phyloP scores from a whole-genome alignment of 2,888 invertebrate genomes.

The Aphodius sticticus region DNA sequence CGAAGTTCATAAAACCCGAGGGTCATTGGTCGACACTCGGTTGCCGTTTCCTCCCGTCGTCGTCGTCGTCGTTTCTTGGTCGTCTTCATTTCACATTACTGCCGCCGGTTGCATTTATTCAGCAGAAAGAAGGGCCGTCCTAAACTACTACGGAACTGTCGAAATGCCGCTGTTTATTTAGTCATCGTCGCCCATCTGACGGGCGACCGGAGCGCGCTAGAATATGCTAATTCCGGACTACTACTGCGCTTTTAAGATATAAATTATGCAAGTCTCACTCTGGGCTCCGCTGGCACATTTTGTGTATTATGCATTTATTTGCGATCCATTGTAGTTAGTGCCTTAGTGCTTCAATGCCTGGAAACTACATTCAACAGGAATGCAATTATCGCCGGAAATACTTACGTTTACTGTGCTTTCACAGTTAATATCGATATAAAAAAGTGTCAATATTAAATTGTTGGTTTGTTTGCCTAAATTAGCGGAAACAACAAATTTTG shows the following conservation, averaged over 20 bases:
- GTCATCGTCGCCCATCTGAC: conserved; percentile 8
- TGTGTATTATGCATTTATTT: no score
- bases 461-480: no score
- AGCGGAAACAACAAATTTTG: no score
- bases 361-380: no score
- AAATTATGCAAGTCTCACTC: not conserved
- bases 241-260: not conserved
- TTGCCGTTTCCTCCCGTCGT: conserved; percentile 11
- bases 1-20: conserved; percentile 46
- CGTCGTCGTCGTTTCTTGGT: not conserved
- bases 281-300: not conserved
- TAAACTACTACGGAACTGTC: not conserved
- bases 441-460: no score
- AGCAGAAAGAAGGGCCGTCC: not conserved
- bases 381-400: no score
- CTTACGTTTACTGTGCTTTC: no score
- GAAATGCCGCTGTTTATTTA: conserved; percentile 8
- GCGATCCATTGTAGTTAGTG: no score
- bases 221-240: not conserved
- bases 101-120: not conserved
- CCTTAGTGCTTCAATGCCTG: no score
- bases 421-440: no score
- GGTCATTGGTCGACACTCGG: conserved; percentile 46
- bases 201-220: not conserved
- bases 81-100: conserved; percentile 7